Conservation (phyloP, 1,140 invertebrate species). For the Euura lappo region DNA sequence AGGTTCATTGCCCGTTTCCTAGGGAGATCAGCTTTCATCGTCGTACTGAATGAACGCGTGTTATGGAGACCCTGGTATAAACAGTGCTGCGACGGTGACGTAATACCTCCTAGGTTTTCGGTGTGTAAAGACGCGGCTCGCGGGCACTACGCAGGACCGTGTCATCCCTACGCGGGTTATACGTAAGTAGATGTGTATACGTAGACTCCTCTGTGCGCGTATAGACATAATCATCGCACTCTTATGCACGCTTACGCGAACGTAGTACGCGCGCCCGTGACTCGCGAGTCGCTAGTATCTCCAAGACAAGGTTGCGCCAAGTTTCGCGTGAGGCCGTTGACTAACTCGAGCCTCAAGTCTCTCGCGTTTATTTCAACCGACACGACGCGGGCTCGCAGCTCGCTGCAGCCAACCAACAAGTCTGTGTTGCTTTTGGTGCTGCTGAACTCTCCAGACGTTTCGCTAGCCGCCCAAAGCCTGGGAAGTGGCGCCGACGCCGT, state of each 20-base stretch:
- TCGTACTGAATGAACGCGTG: not conserved
- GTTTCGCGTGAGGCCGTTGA: slow-evolving; percentile 4
- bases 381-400: not conserved
- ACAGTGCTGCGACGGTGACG: not conserved
- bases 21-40: not conserved
- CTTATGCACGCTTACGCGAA: not conserved
- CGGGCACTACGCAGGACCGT: not conserved
- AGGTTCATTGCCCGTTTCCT: not conserved
- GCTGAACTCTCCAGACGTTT: not conserved
- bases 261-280: not conserved
- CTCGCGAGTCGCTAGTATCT: not conserved
- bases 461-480: not conserved
- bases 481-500: not conserved
- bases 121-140: not conserved
- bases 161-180: not conserved
- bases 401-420: not conserved
- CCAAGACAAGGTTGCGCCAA: not conserved
- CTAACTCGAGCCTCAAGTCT: not conserved
- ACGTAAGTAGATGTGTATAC: too few species aligned
- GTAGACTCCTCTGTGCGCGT: not conserved
- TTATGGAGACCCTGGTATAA: not conserved
- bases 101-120: not conserved
- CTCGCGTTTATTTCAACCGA: not conserved
- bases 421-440: not conserved
- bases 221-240: not conserved